Base-by-base conservation (phyloP, 2,113 vertebrate genomes). In the Spheniscus mendiculus region DNA sequence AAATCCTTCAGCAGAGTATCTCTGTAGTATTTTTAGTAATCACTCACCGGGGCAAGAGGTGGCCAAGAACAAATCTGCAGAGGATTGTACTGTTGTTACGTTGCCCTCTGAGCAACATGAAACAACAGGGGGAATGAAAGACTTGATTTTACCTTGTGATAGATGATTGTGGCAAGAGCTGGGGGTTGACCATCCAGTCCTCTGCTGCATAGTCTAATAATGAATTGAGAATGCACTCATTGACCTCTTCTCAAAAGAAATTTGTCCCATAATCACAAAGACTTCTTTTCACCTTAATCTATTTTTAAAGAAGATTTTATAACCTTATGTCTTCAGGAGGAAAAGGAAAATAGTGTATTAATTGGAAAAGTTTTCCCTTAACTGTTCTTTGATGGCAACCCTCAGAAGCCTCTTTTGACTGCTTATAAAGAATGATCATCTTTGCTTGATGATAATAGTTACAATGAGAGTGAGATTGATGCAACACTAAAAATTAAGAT, bases 1-100 rank as follows among this genome's bases (percentile, higher is more conserved):
- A 97, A 97, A 95, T 91, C 84, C 92, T 97, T 97, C 83, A 90
- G 30, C 65, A 40, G 77, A 85, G 80, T 78, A 72, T 87, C 67
- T 82, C 61, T 81, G 2, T 76, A 87, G 90, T 91, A 93, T 87
- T 96, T 97, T 83, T 50, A 92, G 61, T 58, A 84, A 69, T 89
- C 69, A 67, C 12, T 53, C 62, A 71, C 13, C 1, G 8, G 71
- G 89, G 89, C 94, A 94, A 55, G 59, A 71, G 73, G 63, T 32
- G 11, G 62, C 92, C n/a, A 59, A 50, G 67, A 90, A 90, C 84
- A 91, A 89, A 94, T 76, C 74, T 83, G 73, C 67, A 93, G 87
- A 63, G 73, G 63, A 21, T 40, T 79, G 55, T 80, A 34, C 23
- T 11, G 34, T 56, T 94, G 40, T 63, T 71, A 27, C 1, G 0